Evolutionary conservation across 2,888 invertebrate genomes (phyloP).

Genomic region (Physocephala rufipes): DNA sequence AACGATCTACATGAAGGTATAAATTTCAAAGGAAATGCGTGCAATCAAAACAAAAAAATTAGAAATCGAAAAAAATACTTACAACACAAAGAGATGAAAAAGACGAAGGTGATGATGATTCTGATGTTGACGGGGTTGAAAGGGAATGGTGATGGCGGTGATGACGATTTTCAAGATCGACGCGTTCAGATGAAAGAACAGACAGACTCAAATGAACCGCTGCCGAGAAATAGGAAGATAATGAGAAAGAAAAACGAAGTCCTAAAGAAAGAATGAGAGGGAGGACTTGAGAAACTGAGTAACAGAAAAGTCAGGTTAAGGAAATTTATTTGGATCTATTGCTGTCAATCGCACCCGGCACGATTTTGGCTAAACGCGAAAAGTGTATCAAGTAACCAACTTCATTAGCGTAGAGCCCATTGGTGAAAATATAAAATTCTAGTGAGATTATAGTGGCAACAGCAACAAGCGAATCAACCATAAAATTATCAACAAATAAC

Average conservation of each 20-base stretch:
- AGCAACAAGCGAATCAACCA: neutral
- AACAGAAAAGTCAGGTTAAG: constrained; percentile 10
- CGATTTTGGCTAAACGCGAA: neutral
- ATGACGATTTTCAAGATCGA: constrained; percentile 6
- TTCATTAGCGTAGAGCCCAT: neutral
- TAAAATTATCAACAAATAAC: neutral
- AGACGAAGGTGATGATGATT: neutral
- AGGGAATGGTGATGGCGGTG: neutral
- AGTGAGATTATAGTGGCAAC: neutral
- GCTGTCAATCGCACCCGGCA: neutral
- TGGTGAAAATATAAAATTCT: too few species aligned
- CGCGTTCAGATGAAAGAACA: neutral
- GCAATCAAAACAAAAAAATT: constrained; percentile 16
- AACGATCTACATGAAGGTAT: neutral
- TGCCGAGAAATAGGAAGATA: neutral
- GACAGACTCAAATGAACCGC: neutral
- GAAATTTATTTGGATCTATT: constrained; percentile 8
- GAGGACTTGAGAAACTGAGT: neutral
- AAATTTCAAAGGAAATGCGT: constrained; percentile 29
- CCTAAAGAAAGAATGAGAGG: too few species aligned
- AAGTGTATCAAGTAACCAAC: neutral
- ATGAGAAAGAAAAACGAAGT: neutral
- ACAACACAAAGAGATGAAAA: neutral
- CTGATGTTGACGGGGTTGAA: neutral
- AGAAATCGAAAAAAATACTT: neutral